Conservation (phyloP, 2,113 vertebrate species). For the Puma concolor region DNA sequence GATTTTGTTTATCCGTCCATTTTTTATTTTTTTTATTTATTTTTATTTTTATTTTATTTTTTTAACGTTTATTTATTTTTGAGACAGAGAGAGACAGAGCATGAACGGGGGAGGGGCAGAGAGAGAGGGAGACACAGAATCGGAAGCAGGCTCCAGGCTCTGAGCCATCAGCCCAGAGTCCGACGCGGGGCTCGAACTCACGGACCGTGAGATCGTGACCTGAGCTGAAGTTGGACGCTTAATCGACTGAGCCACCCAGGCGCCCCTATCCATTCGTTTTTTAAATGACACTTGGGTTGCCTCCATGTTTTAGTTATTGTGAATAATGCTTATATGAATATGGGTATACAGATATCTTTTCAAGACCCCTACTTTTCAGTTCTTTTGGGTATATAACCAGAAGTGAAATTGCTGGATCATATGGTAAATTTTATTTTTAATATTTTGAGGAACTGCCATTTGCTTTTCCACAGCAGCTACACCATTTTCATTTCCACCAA, state of each 20-base stretch:
- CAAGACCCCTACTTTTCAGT: background rate
- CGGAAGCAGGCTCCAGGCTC: too few relatives aligned
- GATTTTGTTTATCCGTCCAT: conserved; percentile 2
- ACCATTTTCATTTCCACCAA: background rate
- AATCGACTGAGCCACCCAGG: too few relatives aligned
- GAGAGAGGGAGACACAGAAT: too few relatives aligned
- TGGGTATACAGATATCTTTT: background rate
- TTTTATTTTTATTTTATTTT: too few relatives aligned
- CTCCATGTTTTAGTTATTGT: background rate
- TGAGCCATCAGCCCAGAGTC: too few relatives aligned
- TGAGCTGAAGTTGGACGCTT: too few relatives aligned
- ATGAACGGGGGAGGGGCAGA: too few relatives aligned
- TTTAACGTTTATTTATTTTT: too few relatives aligned
- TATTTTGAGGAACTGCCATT: background rate
- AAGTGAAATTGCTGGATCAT: background rate
- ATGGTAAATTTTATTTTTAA: background rate
- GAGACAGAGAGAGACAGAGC: too few relatives aligned
- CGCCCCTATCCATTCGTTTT: background rate
- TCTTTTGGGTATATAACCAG: background rate
- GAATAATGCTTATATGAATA: background rate
- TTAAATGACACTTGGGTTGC: background rate
- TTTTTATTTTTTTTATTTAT: background rate
- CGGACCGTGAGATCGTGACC: too few relatives aligned
- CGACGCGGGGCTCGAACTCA: too few relatives aligned
- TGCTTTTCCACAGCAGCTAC: background rate